phyloP scores from a whole-genome alignment of 2,888 invertebrate species.

The Eurytoma adleriae region DNA sequence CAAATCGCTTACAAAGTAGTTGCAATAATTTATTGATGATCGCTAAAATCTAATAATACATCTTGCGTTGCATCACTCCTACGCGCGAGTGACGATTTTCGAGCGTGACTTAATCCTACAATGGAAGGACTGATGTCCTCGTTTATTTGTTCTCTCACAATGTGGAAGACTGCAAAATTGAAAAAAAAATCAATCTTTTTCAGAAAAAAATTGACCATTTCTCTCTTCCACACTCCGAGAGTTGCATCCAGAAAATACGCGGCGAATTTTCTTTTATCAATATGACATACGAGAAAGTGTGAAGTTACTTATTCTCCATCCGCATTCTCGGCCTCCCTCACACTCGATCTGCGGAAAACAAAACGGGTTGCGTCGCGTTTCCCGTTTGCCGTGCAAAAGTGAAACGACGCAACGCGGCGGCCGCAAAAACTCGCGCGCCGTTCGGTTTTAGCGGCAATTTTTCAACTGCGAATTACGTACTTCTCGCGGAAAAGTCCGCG shows the following conservation, averaged over 20 bases:
- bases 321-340: background rate
- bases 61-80: slow-evolving; percentile 39
- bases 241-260: background rate
- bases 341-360: background rate
- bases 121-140: too few species aligned
- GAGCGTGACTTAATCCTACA: background rate
- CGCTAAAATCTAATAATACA: slow-evolving; percentile 57
- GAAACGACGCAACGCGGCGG: slow-evolving; percentile 6
- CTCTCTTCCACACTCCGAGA: background rate
- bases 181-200: too few species aligned
- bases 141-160: too few species aligned
- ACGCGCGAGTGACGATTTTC: slow-evolving; percentile 12
- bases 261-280: slow-evolving; percentile 15
- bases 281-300: slow-evolving; percentile 47
- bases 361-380: slow-evolving; percentile 35
- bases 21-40: slow-evolving; percentile 50
- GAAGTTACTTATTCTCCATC: slow-evolving; percentile 18
- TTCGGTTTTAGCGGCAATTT: background rate
- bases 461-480: slow-evolving; percentile 1
- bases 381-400: slow-evolving; percentile 7
- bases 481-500: background rate
- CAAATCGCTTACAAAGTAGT: slow-evolving; percentile 48
- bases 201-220: background rate
- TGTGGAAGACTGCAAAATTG: too few species aligned
- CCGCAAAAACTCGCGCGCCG: background rate